Base-by-base conservation (phyloP, 2,797 vertebrate genomes). In the Furcifer pardalis region DNA sequence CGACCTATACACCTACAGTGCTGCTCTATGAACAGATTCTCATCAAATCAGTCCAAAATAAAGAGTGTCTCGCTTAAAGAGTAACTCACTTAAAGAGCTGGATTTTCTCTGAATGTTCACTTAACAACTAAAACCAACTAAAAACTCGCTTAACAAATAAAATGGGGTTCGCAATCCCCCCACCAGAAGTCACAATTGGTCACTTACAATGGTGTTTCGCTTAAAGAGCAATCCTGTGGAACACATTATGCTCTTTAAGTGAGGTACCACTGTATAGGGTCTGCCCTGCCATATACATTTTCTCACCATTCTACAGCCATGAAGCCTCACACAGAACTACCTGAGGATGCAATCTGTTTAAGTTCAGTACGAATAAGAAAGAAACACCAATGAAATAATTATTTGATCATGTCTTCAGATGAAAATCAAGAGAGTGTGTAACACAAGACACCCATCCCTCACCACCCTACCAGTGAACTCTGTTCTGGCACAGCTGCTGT, bases 401-500 rank as follows among this genome's bases (percentile, higher is more conserved):
- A 19, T 13, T n/a, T 68, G 73, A 52, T 77, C 12, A 77, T 37
- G 37, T 69, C 15, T 83, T 40, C 25, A 77, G 40, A 37, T 44
- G 17, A 49, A 60, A n/a, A 76, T 42, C 9, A 17, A 52, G 27
- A 10, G 32, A 5, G 15, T 66, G 2, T 19, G 7, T 32, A 65
- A n/a, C 56, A 71, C 3, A n/a, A 7, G 37, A 40, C 4, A 56
- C 42, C n/a, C 27, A 71, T 7, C 10, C 62, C 72, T 87, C 88
- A 65, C 4, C 68, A 83, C 56, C 62, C 63, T 72, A 9, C 90
- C 15, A 84, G 6, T 27, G 37, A 85, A 23, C 90, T 63, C 9
- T 56, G 56, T 74, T 88, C 56, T 21, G 46, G 19, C 73, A 85
- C 76, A 6, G n/a, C 32, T 82, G 32, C 42, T 49, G 44, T 59